Evolutionary conservation across 1,140 invertebrate species (phyloP).

Genomic region (Lepidurus packardi): DNA sequence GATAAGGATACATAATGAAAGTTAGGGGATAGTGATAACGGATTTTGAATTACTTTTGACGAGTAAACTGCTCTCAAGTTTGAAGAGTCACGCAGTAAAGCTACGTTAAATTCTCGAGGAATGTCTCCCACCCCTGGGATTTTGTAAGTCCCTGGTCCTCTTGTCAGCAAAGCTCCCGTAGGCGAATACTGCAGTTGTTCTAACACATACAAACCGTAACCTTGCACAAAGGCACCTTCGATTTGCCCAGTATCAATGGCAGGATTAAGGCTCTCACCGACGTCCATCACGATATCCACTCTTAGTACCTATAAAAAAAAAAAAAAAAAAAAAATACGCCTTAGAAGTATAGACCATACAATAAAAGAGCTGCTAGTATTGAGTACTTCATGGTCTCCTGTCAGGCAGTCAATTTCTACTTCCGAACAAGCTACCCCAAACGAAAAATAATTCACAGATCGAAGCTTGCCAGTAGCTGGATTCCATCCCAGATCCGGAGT

Average conservation of each 20-base stretch:
- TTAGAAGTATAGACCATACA: not conserved
- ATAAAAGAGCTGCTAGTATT: not conserved
- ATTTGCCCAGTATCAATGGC: conserved; percentile 95
- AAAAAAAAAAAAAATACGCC: not conserved
- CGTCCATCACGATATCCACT: conserved; percentile 93
- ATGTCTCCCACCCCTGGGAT: conserved; percentile 81
- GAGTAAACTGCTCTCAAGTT: conserved; percentile 89
- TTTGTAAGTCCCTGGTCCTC: conserved; percentile 89
- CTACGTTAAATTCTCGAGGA: conserved; percentile 86
- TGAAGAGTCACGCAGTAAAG: conserved; percentile 74
- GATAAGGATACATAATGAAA: not conserved
- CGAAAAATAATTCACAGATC: conserved; percentile 71
- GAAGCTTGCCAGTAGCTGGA: conserved; percentile 62
- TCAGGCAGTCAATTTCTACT: conserved; percentile 82
- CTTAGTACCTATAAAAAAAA: conserved; percentile 57
- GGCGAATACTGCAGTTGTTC: conserved; percentile 84
- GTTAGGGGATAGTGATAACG: not conserved
- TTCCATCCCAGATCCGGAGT: conserved; percentile 72
- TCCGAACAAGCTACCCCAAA: conserved; percentile 73
- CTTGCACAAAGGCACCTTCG: conserved; percentile 89
- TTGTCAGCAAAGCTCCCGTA: conserved; percentile 66
- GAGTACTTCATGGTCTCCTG: conserved; percentile 71
- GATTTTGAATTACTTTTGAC: conserved; percentile 65
- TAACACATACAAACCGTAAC: conserved; percentile 83
- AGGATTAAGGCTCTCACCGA: conserved; percentile 86